Base-by-base conservation (phyloP, 2,113 vertebrate species). In the Thalassoma bifasciatum region DNA sequence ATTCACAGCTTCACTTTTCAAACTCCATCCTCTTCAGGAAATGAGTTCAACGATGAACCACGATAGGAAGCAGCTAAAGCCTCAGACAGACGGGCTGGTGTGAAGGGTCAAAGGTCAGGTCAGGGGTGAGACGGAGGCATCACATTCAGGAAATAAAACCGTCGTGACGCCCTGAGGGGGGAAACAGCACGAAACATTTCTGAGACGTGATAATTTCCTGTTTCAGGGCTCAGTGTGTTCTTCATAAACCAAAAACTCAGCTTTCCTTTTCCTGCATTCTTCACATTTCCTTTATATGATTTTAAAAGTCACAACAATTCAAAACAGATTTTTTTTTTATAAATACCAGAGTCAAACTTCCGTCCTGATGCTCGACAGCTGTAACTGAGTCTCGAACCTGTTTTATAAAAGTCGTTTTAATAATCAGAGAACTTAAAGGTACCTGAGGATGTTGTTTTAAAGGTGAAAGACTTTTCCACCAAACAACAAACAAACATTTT, bases 71-170 rank as follows among this genome's bases (percentile, higher is more conserved):
- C 61, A 78, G 78, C 42, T 11, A 5, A 17, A 5, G 23, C 30
- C 1, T 66, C 54, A 34, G 59, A 47, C 52, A n/a, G 53, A 17
- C 36, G 10, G 42, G 42, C 14, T 16, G 14, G 38, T 21, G 0
- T 21, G 44, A 7, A 12, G 46, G 34, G 62, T 77, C 65, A 77
- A 34, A 66, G 61, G 60, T 80, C 80, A 49, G 24, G 37, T 64
- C 36, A 5, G 2, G 22, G 52, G 10, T 19, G 7, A 56, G 14
- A 24, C 40, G 8, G n/a, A 1, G 23, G 56, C 36, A 10, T 37
- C 14, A 12, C 8, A n/a, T 1, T 11, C 36, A 21, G 26, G 40
- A 46, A 56, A 22, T 16, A 21, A 30, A 66, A 9, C n/a, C 30
- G 6, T 19, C 2, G 3, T 10, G 40, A 44, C 16, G 16, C 40